These are phyloP conservation scores for Lepus timidus DNA, from an alignment of 2,113 vertebrate genomes.

Conservation along the genomic window DNA sequence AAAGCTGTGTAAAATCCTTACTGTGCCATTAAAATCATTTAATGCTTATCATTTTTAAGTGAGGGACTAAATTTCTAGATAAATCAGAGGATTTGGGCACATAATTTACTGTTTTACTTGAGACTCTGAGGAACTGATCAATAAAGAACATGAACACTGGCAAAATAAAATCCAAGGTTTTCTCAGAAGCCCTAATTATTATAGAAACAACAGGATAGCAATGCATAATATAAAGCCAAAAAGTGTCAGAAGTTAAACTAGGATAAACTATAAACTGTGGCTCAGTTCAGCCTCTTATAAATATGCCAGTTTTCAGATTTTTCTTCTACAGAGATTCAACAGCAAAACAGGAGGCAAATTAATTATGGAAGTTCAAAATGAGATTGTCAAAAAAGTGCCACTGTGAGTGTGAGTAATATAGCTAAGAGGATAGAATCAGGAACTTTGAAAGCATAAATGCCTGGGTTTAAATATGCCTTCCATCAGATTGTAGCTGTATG, in stretches of 20 bases:
- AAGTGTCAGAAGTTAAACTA: conserved; percentile 12
- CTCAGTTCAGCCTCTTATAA: conserved; percentile 5
- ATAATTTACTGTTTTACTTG: conserved; percentile 35
- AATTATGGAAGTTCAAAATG: conserved; percentile 56
- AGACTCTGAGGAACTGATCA: conserved; percentile 20
- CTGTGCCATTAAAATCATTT: conserved; percentile 14
- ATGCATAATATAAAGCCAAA: not conserved
- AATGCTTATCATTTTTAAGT: not conserved
- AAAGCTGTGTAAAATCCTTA: conserved; percentile 48
- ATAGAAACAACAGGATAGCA: conserved; percentile 4
- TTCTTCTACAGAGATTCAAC: conserved; percentile 37
- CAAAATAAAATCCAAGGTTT: conserved; percentile 1
- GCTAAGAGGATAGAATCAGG: not conserved
- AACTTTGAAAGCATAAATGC: conserved; percentile 34
- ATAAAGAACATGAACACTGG: not conserved
- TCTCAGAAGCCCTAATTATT: not conserved
- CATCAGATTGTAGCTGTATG: not conserved
- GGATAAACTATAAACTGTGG: conserved; percentile 17
- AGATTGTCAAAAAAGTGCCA: conserved; percentile 4
- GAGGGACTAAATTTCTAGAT: not conserved
- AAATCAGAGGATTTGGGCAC: not conserved
- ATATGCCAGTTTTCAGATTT: conserved; percentile 10
- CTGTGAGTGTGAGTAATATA: not conserved
- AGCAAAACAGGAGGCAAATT: not conserved
- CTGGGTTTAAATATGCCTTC: not conserved